Base-by-base conservation (phyloP, 2,797 vertebrate species). In the Gouania willdenowi region DNA sequence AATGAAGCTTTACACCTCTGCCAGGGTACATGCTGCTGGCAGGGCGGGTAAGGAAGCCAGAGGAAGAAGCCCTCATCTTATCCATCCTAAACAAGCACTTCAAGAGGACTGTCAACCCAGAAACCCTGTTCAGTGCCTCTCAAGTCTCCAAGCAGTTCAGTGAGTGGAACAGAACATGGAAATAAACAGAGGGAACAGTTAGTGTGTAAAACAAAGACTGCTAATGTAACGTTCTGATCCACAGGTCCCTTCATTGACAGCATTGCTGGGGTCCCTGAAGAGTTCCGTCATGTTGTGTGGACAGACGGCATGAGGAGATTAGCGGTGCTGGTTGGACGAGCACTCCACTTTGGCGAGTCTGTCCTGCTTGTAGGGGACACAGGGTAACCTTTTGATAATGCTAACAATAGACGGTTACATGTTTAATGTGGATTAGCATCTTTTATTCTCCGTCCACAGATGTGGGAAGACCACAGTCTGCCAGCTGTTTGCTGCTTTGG, bases 391-490 rank as follows among this genome's bases (percentile, higher is more conserved):
- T 5, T 2, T 5, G 20, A 20, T n/a, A n/a, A n/a, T n/a, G n/a
- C 18, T 18, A 3, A 19, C 18, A 19, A 6, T 4, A 5, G 19
- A 20, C 21, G 2, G 4, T 7, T 22, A 4, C 6, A 2, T 8
- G 6, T 6, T 23, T 3, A 23, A 8, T 19, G 18, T 19, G 4
- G 3, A 3, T 23, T 23, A 23, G 6, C 6, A 19, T 20, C 17
- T 21, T 14, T 38, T 11, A 1, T 21, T 3, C 33, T 53, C 27
- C 26, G 7, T 5, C 43, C 45, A 22, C 75, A 98, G 96, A 43
- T 99, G 96, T 87, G 96, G 95, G 14, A 99, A 99, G 81, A 99
- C 96, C 1, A 99, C 95, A 1, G 82, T 99, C 66, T 99, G 95
- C 58, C 95, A 99, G 77, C 66, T 98, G 50, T 98, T 95, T 83